Evolutionary conservation across 30 jellyfish, hydroid and myxozoan genomes (phyloP).

Genomic region (Hydractinia echinata): DNA sequence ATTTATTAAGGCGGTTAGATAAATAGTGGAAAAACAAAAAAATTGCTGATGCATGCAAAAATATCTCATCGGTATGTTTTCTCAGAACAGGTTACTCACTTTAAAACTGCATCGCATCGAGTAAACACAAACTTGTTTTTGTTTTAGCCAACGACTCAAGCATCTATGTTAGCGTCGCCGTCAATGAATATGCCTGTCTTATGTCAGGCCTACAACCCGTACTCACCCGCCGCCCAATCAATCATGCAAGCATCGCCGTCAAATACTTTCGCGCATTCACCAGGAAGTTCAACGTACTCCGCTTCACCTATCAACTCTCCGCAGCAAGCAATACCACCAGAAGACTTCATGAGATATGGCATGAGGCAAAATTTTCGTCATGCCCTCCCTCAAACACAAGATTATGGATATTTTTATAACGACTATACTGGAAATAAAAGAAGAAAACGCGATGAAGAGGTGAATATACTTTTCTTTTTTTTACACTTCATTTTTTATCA

Average conservation of each 20-base stretch:
- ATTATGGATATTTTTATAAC: conserved; percentile 9
- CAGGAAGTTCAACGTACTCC: conserved; percentile 34
- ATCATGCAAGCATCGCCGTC: neutral
- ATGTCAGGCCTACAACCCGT: conserved; percentile 20
- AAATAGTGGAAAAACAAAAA: too few species aligned
- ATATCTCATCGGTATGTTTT: too few species aligned
- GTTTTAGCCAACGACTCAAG: neutral
- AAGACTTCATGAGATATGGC: conserved; percentile 13
- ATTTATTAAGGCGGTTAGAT: neutral
- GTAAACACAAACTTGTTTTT: too few species aligned
- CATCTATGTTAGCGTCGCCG: conserved; percentile 21
- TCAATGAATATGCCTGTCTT: conserved; percentile 26
- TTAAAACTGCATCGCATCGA: too few species aligned
- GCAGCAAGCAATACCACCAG: conserved; percentile 9
- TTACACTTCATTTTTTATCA: neutral
- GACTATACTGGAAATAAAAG: conserved; percentile 22
- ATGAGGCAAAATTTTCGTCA: conserved; percentile 2
- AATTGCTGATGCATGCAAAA: too few species aligned
- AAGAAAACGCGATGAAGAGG: conserved; percentile 35
- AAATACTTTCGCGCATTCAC: conserved; percentile 32
- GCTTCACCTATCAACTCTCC: conserved; percentile 34
- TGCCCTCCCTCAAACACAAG: neutral
- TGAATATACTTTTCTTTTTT: neutral
- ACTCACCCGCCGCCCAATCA: conserved; percentile 11
- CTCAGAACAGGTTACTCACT: too few species aligned